These are phyloP conservation scores for Drosophila punjabiensis DNA, from an alignment of 1,140 invertebrate genomes.

Conservation along the genomic window DNA sequence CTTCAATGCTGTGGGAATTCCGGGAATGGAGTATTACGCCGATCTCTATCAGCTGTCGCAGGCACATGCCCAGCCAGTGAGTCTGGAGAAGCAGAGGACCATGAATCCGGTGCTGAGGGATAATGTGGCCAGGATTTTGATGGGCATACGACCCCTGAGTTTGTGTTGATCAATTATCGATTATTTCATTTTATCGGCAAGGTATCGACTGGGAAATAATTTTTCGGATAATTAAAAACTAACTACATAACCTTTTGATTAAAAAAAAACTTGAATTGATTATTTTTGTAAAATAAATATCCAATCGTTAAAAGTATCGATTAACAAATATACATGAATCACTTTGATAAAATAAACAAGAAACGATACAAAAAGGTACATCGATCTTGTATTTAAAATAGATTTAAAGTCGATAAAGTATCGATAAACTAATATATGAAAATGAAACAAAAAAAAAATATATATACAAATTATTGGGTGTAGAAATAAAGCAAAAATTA, in stretches of 20 bases:
- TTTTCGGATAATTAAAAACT: no score
- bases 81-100: slow-evolving; percentile 71
- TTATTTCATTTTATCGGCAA: not conserved
- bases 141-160: slow-evolving; percentile 77
- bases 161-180: slow-evolving; percentile 59
- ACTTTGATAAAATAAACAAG: not conserved
- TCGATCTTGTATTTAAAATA: not conserved
- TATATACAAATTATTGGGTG: not conserved
- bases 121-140: slow-evolving; percentile 78
- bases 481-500: not conserved
- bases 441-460: no score
- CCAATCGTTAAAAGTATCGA: not conserved
- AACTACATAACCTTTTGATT: no score
- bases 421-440: not conserved
- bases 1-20: slow-evolving; percentile 87
- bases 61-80: slow-evolving; percentile 69
- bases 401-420: not conserved
- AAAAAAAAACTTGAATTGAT: no score
- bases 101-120: slow-evolving; percentile 81
- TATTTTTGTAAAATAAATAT: no score
- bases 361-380: no score
- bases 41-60: slow-evolving; percentile 89
- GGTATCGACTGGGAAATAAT: not conserved
- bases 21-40: slow-evolving; percentile 89
- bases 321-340: not conserved